Evolutionary conservation across 2,888 invertebrate species (phyloP).

Genomic region (Lydus trimaculatus): DNA sequence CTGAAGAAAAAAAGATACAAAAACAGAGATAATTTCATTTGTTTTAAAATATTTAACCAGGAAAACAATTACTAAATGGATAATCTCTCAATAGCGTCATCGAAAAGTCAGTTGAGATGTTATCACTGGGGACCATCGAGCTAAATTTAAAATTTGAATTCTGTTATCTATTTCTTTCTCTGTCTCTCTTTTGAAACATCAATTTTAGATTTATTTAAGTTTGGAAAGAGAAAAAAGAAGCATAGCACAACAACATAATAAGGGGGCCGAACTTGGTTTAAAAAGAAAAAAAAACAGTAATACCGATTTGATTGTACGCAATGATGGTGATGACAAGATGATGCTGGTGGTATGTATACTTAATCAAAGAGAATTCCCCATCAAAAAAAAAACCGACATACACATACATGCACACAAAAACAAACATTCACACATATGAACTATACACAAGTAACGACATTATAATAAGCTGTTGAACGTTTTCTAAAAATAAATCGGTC

Average conservation of each 20-base stretch:
- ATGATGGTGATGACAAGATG: background rate
- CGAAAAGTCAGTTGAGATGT: conserved; percentile 1
- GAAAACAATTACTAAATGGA: background rate
- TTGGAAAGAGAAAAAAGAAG: no score
- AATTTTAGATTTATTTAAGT: background rate
- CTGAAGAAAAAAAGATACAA: background rate
- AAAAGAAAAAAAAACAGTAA: background rate
- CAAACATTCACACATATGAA: conserved; percentile 25
- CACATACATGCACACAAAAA: conserved; percentile 6
- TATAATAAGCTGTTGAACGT: conserved; percentile 47
- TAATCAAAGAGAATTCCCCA: background rate
- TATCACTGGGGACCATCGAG: background rate
- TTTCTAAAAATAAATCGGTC: conserved; percentile 54
- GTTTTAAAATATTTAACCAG: background rate
- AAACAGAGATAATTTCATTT: background rate
- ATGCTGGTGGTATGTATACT: background rate
- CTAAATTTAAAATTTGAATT: background rate
- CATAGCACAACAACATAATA: no score
- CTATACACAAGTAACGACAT: conserved; percentile 35
- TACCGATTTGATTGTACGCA: background rate
- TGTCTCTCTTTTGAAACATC: background rate
- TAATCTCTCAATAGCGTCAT: conserved; percentile 2
- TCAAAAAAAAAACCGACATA: background rate
- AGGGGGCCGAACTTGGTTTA: background rate
- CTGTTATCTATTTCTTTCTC: background rate